phyloP scores from a whole-genome alignment of 1,140 invertebrate genomes.

The Zaprionus taronus region DNA sequence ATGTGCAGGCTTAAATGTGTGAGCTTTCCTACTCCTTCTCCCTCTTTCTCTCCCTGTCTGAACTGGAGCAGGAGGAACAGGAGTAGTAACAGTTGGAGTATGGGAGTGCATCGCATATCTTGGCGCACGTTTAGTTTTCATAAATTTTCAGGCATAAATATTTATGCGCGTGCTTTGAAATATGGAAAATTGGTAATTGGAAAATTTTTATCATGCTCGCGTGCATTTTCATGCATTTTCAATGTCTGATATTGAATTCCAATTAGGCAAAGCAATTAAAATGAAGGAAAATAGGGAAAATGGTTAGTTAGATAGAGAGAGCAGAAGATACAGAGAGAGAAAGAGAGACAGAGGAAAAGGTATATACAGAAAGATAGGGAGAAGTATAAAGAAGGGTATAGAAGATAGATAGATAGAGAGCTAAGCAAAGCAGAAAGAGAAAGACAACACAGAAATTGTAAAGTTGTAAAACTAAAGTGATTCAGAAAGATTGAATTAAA shows the following conservation, averaged over 20 bases:
- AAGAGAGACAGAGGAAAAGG: background rate
- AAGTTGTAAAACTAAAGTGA: too few species aligned
- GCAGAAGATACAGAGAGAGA: background rate
- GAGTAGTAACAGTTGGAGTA: background rate
- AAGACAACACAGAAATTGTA: too few species aligned
- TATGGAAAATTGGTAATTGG: constrained; percentile 82
- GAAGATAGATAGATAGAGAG: background rate
- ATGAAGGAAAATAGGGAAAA: background rate
- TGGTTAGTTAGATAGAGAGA: background rate
- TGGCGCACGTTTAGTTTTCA: constrained; percentile 79
- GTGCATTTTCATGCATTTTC: constrained; percentile 49
- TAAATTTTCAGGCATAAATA: constrained; percentile 79
- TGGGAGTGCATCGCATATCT: constrained; percentile 26
- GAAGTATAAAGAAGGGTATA: background rate
- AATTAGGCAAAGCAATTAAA: constrained; percentile 76
- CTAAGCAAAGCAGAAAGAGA: too few species aligned
- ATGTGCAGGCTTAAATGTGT: constrained; percentile 15
- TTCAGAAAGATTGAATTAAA: too few species aligned
- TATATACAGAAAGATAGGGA: background rate
- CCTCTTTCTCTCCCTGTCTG: background rate
- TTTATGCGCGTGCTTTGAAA: constrained; percentile 73
- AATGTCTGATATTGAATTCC: constrained; percentile 75
- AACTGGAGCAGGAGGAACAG: background rate
- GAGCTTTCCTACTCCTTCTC: background rate
- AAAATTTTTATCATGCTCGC: constrained; percentile 75